phyloP scores from a whole-genome alignment of 2,113 vertebrate genomes.

The Callionymus lyra region DNA sequence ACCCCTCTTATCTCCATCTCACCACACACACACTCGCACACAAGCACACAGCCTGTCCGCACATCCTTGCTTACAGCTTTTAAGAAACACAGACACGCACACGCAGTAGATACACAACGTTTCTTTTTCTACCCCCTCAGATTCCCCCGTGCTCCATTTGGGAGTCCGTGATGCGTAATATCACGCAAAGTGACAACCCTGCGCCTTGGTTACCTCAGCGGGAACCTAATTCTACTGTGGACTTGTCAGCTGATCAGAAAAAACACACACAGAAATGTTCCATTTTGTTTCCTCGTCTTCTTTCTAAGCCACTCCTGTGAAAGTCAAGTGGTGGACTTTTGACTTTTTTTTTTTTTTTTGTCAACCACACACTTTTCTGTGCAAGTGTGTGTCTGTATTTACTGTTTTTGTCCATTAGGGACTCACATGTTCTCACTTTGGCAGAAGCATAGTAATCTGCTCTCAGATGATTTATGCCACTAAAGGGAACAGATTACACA shows the following conservation, averaged over 20 bases:
- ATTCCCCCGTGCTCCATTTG: constrained; percentile 15
- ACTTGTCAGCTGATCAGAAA: constrained; percentile 38
- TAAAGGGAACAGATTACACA: constrained; percentile 62
- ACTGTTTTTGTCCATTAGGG: constrained; percentile 46
- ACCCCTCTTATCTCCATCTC: constrained; percentile 29
- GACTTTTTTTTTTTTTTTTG: too few species aligned
- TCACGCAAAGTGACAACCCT: constrained; percentile 51
- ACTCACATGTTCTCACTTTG: constrained; percentile 51
- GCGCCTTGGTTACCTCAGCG: constrained; percentile 40
- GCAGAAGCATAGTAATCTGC: constrained; percentile 60
- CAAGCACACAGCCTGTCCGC: constrained; percentile 13
- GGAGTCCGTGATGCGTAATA: constrained; percentile 43
- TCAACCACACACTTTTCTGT: too few species aligned
- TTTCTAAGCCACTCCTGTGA: too few species aligned
- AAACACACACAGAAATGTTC: constrained; percentile 21
- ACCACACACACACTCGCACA: constrained; percentile 10
- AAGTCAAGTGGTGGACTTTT: too few species aligned
- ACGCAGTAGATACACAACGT: constrained; percentile 5
- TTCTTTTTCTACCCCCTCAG: constrained; percentile 16
- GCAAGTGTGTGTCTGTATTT: background rate
- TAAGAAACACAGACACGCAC: constrained; percentile 7
- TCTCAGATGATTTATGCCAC: constrained; percentile 63
- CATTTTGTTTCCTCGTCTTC: constrained; percentile 1
- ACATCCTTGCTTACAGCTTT: constrained; percentile 23
- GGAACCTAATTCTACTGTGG: constrained; percentile 25